Percentiles rank a stretch among this genome's conserved stretches.
These are phyloP conservation scores for Pseudonaja textilis DNA, from an alignment of 2,113 vertebrate species.

Conservation along the genomic window DNA sequence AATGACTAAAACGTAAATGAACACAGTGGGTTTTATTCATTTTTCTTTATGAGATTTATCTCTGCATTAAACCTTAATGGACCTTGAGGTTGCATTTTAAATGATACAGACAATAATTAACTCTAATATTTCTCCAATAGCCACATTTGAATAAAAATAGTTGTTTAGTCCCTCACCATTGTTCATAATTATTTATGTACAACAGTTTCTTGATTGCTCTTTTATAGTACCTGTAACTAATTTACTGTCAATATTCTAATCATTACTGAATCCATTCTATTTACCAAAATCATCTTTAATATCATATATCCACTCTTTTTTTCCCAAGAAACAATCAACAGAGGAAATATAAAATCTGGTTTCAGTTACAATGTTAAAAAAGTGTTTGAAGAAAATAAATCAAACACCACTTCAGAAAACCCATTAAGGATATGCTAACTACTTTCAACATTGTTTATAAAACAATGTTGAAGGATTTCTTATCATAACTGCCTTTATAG, in stretches of 20 bases:
- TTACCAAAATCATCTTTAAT: background rate
- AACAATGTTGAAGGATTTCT: slow-evolving; percentile 38
- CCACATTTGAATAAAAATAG: background rate
- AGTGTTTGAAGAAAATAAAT: slow-evolving; percentile 17
- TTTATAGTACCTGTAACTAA: background rate
- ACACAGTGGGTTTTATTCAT: background rate
- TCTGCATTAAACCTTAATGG: background rate
- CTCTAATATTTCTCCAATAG: background rate
- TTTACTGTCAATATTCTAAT: background rate
- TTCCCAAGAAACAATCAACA: background rate
- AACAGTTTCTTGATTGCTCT: background rate
- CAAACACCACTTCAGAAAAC: slow-evolving; percentile 23
- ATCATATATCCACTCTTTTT: background rate
- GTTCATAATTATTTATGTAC: background rate
- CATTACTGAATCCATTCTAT: background rate
- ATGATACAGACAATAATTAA: background rate
- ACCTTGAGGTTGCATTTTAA: background rate
- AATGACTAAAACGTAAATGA: background rate
- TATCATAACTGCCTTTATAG: slow-evolving; percentile 29
- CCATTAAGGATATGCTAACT: slow-evolving; percentile 30
- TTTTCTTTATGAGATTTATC: background rate
- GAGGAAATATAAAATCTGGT: slow-evolving; percentile 20
- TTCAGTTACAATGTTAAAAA: slow-evolving; percentile 18
- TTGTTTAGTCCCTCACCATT: background rate
- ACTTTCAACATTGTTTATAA: slow-evolving; percentile 50